These are phyloP conservation scores for Spea multiplicata DNA, from an alignment of 2,113 vertebrate species.

Conservation along the genomic window DNA sequence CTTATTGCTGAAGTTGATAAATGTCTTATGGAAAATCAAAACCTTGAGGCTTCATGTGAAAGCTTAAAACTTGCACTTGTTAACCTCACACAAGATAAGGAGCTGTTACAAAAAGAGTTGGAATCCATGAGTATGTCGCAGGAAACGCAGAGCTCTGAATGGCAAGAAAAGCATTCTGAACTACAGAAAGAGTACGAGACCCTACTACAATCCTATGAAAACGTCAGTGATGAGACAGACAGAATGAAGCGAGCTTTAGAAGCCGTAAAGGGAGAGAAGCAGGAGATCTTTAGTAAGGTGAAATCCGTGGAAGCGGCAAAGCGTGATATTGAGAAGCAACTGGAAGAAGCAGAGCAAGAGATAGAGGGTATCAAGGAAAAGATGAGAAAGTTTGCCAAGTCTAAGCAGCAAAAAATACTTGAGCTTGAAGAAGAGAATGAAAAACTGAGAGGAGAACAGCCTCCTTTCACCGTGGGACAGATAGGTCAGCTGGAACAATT, in stretches of 20 bases:
- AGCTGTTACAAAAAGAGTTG: slow-evolving; percentile 67
- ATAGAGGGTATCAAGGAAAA: slow-evolving; percentile 87
- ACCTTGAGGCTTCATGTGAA: slow-evolving; percentile 78
- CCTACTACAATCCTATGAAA: slow-evolving; percentile 92
- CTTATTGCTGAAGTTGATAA: slow-evolving; percentile 80
- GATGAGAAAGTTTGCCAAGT: slow-evolving; percentile 94
- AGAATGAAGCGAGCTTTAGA: slow-evolving; percentile 82
- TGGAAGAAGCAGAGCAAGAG: slow-evolving; percentile 78
- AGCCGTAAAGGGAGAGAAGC: slow-evolving; percentile 82
- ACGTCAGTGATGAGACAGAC: slow-evolving; percentile 87
- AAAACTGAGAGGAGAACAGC: slow-evolving; percentile 66
- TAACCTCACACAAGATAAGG: slow-evolving; percentile 75
- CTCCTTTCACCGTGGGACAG: slow-evolving; percentile 33
- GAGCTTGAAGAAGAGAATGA: slow-evolving; percentile 95
- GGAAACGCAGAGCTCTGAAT: slow-evolving; percentile 63
- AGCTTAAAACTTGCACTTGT: slow-evolving; percentile 82
- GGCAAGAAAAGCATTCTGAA: slow-evolving; percentile 76
- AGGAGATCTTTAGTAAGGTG: slow-evolving; percentile 74
- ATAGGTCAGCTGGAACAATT: slow-evolving; percentile 47
- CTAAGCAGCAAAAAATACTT: slow-evolving; percentile 93
- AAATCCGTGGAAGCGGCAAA: slow-evolving; percentile 69
- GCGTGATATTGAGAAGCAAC: slow-evolving; percentile 73
- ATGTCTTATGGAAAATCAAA: slow-evolving; percentile 79
- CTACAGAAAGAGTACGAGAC: slow-evolving; percentile 92
- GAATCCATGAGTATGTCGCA: slow-evolving; percentile 70